Evolutionary conservation across 2,888 invertebrate species (phyloP), one percentile per base, ranked within the genome.

Genomic region (Syritta pipiens): DNA sequence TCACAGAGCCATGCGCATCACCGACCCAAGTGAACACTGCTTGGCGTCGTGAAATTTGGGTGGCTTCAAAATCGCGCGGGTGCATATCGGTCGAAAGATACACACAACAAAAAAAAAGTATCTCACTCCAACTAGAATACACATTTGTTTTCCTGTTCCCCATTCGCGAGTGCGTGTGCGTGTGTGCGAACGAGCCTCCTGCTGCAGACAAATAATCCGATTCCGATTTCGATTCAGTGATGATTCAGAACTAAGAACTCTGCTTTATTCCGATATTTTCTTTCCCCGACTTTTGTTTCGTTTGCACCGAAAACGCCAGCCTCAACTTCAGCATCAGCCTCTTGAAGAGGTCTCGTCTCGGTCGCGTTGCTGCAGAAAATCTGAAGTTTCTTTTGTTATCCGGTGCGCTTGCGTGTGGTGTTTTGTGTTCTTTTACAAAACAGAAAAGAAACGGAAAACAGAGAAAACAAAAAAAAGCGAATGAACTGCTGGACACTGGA

Each of bases 191-290:
- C n/a, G n/a, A n/a, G n/a, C n/a, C n/a, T n/a, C n/a, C n/a, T n/a
- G n/a, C n/a, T n/a, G 40, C 40, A 40, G 57, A 40, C 28, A 48
- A 30, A 28, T 49, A 59, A 40, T 30, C 42, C 51, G 20, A 60
- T 32, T 22, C 55, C 72, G 32, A n/a, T n/a, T n/a, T n/a, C 59
- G 30, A 20, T 26, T 35, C 32, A 24, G 19, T 44, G 79, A 79
- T 79, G 79, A 79, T 74, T 79, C 79, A 79, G 74, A 79, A 74
- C 74, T 79, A 68, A 79, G 79, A 72, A 72, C 55, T 67, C 55
- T 46, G 67, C 44, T 59, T 63, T 65, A 68, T 57, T n/a, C n/a
- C n/a, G n/a, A 37, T 37, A 14, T 37, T 37, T 37, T 17, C 37
- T 14, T 37, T 37, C 60, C 59, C 57, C 65, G 30, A 53, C 55